Conservation (phyloP, 2,797 vertebrate genomes). For the Hemibagrus guttatus region DNA sequence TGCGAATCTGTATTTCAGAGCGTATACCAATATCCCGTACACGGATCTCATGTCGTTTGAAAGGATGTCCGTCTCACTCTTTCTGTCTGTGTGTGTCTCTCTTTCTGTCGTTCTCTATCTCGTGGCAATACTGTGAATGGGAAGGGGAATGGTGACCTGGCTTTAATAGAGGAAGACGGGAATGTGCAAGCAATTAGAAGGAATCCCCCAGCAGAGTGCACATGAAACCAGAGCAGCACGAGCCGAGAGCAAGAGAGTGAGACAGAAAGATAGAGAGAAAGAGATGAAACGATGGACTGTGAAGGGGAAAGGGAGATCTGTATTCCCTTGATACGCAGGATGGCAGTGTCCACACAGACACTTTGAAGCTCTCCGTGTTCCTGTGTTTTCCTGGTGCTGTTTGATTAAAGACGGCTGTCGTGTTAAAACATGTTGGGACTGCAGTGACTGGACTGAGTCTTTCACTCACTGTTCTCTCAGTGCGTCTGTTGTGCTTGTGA, state of each 20-base stretch:
- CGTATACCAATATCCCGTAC: conserved; percentile 15
- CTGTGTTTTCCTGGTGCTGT: conserved; percentile 35
- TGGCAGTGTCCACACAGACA: conserved; percentile 48
- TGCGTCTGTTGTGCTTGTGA: conserved; percentile 25
- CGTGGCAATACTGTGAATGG: conserved; percentile 49
- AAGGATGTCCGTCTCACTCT: conserved; percentile 23
- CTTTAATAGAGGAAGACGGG: conserved; percentile 66
- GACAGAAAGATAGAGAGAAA: conserved; percentile 37
- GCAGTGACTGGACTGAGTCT: conserved; percentile 40
- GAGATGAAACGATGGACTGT: conserved; percentile 36
- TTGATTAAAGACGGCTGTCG: conserved; percentile 57
- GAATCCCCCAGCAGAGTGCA: conserved; percentile 61
- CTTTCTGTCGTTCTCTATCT: conserved; percentile 24
- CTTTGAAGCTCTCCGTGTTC: conserved; percentile 15
- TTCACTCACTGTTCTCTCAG: conserved; percentile 26
- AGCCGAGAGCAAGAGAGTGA: conserved; percentile 43
- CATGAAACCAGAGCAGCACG: conserved; percentile 55
- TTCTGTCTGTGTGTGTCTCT: conserved; percentile 18
- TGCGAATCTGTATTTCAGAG: conserved; percentile 3
- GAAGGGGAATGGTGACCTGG: conserved; percentile 58
- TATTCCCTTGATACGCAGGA: conserved; percentile 52
- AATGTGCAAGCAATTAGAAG: conserved; percentile 63
- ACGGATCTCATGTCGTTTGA: conserved; percentile 15
- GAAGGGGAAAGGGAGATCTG: conserved; percentile 46
- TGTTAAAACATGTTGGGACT: conserved; percentile 49